Evolutionary conservation across 2,797 vertebrate genomes (phyloP).

Genomic region (Hydrolagus colliei): DNA sequence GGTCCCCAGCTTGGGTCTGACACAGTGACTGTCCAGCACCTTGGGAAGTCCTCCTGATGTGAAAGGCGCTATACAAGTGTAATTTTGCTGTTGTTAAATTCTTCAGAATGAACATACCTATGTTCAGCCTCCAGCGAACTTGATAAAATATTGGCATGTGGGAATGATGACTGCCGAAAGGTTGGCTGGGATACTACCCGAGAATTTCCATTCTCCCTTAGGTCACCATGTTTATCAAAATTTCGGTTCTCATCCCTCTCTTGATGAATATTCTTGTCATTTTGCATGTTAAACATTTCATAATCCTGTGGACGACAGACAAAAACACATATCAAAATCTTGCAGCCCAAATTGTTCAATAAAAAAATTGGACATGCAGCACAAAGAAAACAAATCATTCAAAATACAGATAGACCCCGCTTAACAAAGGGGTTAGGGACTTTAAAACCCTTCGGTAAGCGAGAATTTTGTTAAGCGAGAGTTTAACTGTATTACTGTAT

Average conservation of each 20-base stretch:
- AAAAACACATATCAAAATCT: neutral
- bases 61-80: too few relatives aligned
- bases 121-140: conserved; percentile 70
- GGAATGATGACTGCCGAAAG: conserved; percentile 54
- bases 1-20: too few relatives aligned
- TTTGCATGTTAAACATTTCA: conserved; percentile 53
- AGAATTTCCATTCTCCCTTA: conserved; percentile 54
- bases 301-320: conserved; percentile 40
- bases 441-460: too few relatives aligned
- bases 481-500: too few relatives aligned
- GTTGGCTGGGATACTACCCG: conserved; percentile 50
- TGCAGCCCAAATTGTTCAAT: neutral
- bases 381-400: too few relatives aligned
- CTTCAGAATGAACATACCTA: conserved; percentile 48
- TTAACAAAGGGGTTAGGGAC: too few relatives aligned
- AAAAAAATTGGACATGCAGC: too few relatives aligned
- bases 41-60: too few relatives aligned
- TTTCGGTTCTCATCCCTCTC: conserved; percentile 60
- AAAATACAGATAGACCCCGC: neutral
- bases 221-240: conserved; percentile 52
- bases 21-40: too few relatives aligned
- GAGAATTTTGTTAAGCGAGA: too few relatives aligned
- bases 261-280: conserved; percentile 50
- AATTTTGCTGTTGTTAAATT: too few relatives aligned
- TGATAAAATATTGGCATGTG: conserved; percentile 61